Evolutionary conservation across 2,113 vertebrate genomes (phyloP), one percentile per base, ranked within the genome.

Genomic region (Tachuris rubrigastra): DNA sequence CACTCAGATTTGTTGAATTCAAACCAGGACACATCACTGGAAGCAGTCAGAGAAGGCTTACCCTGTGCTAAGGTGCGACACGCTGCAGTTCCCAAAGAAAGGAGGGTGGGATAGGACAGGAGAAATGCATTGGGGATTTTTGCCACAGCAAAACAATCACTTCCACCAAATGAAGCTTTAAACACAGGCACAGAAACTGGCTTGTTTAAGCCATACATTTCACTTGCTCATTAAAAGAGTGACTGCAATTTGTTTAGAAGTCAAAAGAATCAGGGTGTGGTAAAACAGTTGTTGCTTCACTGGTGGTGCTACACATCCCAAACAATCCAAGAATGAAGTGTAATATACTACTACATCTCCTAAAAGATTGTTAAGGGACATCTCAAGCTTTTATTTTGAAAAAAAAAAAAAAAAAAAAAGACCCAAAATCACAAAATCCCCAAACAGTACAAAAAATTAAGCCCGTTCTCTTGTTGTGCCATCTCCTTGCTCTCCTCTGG

Each of bases 11-110:
- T 66, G 73, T 63, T 63, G 21, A 58, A 63, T 37, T 68, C 20
- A 58, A 30, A 44, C 16, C 77, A 73, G 52, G 44, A 72, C 21
- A 60, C 65, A n/a, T 1, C 3, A 3, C 21, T 6, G 1, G 3
- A 46, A 55, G 44, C 3, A 0, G 18, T 12, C 8, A 2, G 27
- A 49, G 52, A 18, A 1, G 1, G 65, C 21, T 52, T 20, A 52
- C 31, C 47, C 35, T 33, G 15, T 19, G 69, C 67, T 22, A 39
- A 72, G 68, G 44, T 19, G 52, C 24, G 14, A 15, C 6, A 18
- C 0, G 0, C 37, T 37, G 76, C 5, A 5, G 10, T 7, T 68
- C 68, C 58, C 37, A 25, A 47, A 30, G 55, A 41, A 77, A 84
- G 68, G 67, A 62, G 10, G 7, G 47, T 4, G 52, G 42, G 31